Percentiles rank a stretch among this genome's conserved stretches.
Evolutionary conservation across 1,140 invertebrate species (phyloP).

Genomic region (Leptinotarsa undecemlineata): DNA sequence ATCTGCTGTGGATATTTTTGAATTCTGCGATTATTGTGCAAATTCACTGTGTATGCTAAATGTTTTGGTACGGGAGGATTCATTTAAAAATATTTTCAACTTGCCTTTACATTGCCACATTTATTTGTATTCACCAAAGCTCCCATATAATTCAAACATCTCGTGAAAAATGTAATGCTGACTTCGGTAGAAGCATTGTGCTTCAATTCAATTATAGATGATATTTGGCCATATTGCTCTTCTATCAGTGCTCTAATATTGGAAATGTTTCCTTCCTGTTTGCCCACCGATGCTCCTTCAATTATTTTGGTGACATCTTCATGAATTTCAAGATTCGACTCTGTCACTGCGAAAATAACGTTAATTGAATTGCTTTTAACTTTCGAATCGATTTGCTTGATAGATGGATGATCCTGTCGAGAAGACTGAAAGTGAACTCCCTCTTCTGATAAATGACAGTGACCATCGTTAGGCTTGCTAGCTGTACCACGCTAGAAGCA

Average conservation of each 20-base stretch:
- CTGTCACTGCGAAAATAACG: constrained; percentile 84
- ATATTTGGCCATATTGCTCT: constrained; percentile 80
- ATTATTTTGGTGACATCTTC: constrained; percentile 64
- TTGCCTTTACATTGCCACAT: constrained; percentile 75
- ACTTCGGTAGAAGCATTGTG: constrained; percentile 85
- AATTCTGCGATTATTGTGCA: too few species aligned
- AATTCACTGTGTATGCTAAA: too few species aligned
- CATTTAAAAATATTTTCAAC: background rate
- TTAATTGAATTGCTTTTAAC: constrained; percentile 79
- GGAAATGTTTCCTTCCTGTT: constrained; percentile 69
- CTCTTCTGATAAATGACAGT: constrained; percentile 71
- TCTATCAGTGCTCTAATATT: constrained; percentile 76
- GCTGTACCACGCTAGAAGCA: constrained; percentile 73
- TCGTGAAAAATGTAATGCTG: constrained; percentile 87
- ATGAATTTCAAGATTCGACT: constrained; percentile 68
- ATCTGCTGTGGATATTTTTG: too few species aligned
- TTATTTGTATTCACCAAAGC: constrained; percentile 71
- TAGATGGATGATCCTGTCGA: constrained; percentile 69
- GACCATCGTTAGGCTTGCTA: constrained; percentile 81
- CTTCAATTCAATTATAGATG: constrained; percentile 89
- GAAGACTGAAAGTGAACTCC: constrained; percentile 70
- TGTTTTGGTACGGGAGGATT: too few species aligned
- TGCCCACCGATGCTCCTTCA: constrained; percentile 68
- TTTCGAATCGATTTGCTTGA: constrained; percentile 66
- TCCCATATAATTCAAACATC: constrained; percentile 70